Conservation (phyloP, 1,140 invertebrate species). For the Dysdera silvatica region DNA sequence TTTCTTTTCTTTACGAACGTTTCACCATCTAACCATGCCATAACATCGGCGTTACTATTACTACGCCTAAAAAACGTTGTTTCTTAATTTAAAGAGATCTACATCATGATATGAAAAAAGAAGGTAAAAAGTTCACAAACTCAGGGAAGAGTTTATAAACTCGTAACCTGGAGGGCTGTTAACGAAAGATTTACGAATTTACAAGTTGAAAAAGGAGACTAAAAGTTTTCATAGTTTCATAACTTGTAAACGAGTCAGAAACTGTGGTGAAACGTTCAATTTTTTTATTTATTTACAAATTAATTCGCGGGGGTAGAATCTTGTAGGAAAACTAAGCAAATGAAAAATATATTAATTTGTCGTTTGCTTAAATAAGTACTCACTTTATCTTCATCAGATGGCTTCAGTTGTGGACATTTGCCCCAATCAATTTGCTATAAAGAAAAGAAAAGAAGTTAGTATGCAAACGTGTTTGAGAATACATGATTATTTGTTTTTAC, state of each 20-base stretch:
- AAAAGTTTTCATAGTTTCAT: background rate
- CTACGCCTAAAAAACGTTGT: no score
- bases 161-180: background rate
- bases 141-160: no score
- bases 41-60: no score
- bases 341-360: background rate
- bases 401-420: slow-evolving; percentile 30
- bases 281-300: background rate
- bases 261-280: background rate
- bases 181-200: background rate
- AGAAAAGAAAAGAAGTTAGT: slow-evolving; percentile 4
- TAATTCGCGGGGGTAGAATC: no score
- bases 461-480: no score
- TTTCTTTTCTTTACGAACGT: no score
- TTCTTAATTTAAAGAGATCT: no score
- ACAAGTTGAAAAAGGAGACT: background rate
- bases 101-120: no score
- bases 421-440: slow-evolving; percentile 32
- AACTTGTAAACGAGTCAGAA: background rate
- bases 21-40: no score
- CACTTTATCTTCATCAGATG: slow-evolving; percentile 27
- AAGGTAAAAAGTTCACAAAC: no score
- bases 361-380: background rate
- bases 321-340: background rate
- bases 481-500: no score